Conservation (phyloP, 2,113 vertebrate genomes). For the Puma concolor region DNA sequence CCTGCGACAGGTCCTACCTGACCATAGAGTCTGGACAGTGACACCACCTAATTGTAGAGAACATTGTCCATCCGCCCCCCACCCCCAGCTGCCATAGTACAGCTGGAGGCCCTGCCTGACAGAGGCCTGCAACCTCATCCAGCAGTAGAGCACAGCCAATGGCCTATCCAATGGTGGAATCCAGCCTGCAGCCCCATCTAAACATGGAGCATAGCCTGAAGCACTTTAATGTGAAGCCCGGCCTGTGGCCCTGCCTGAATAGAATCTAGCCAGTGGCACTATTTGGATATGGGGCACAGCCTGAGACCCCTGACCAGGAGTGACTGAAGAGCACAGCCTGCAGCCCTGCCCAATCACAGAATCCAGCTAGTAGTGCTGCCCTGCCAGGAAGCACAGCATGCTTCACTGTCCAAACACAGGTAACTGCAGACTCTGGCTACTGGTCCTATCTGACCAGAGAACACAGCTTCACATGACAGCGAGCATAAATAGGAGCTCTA, state of each 20-base stretch:
- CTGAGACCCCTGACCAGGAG: background rate
- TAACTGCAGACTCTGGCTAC: background rate
- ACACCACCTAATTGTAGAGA: background rate
- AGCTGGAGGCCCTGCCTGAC: background rate
- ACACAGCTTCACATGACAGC: background rate
- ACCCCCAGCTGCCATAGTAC: background rate
- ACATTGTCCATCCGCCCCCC: background rate
- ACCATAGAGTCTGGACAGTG: background rate
- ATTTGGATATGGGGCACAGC: background rate
- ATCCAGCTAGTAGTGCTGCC: background rate
- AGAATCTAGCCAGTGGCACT: background rate
- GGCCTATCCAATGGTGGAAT: background rate
- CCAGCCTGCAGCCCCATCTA: background rate
- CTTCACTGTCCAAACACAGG: background rate
- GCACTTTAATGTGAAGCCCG: background rate
- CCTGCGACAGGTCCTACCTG: background rate
- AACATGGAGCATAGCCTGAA: background rate
- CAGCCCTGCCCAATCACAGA: background rate
- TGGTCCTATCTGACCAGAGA: background rate
- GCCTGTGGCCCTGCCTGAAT: background rate
- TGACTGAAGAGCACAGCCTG: background rate
- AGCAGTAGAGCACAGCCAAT: background rate
- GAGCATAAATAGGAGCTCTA: background rate
- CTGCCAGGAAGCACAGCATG: background rate
- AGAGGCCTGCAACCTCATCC: background rate